These are phyloP conservation scores for Grammomys dolichurus DNA, from an alignment of 2,113 vertebrate species.

Conservation along the genomic window DNA sequence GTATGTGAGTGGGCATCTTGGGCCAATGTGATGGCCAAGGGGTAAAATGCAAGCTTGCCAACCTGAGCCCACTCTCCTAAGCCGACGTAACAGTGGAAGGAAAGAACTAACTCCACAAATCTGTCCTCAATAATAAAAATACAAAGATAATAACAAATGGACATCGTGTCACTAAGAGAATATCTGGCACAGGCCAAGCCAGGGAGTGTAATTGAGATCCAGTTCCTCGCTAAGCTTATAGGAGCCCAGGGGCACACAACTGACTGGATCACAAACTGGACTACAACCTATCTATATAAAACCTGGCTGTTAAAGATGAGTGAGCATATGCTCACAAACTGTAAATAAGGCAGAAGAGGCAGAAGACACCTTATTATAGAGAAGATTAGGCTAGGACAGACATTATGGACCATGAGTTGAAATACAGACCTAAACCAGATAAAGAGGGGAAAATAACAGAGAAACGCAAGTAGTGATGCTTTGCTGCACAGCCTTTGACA, in stretches of 20 bases:
- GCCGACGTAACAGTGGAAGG: background rate
- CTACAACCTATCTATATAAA: rapidly evolving
- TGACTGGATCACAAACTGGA: background rate
- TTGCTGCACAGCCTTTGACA: background rate
- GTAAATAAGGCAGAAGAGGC: slow-evolving; percentile 10
- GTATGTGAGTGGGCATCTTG: background rate
- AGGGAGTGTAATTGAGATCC: background rate
- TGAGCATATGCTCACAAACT: background rate
- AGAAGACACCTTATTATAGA: background rate
- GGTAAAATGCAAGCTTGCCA: background rate
- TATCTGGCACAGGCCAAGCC: background rate
- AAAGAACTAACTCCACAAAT: background rate
- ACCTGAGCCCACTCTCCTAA: background rate
- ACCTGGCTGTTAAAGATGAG: background rate
- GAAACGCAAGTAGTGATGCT: background rate
- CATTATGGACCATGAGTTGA: background rate
- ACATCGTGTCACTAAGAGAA: background rate
- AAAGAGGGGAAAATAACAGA: background rate
- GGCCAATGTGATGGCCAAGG: background rate
- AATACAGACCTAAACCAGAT: background rate
- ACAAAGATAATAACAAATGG: background rate
- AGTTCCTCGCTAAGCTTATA: background rate
- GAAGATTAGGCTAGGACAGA: background rate
- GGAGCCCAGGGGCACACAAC: background rate
- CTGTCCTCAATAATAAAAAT: background rate